These are phyloP conservation scores for Armadillidium nasatum DNA, from an alignment of 1,140 invertebrate genomes.

Conservation along the genomic window DNA sequence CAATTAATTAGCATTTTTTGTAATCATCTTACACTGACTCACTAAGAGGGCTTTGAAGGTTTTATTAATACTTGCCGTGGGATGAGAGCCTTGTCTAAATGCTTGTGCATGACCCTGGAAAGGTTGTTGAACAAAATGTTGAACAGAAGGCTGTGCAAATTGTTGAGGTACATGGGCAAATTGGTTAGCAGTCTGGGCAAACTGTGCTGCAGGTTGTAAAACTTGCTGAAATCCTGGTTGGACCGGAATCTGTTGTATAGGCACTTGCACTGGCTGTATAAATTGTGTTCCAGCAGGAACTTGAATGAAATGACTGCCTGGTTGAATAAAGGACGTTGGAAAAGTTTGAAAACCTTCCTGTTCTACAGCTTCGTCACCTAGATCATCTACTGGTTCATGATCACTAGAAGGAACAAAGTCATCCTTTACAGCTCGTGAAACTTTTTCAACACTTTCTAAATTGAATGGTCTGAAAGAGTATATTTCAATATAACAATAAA, in stretches of 20 bases:
- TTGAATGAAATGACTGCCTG: too few relatives aligned
- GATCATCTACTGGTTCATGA: not conserved
- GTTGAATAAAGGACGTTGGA: not conserved
- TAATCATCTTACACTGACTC: too few relatives aligned
- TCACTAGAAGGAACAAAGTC: constrained; percentile 6
- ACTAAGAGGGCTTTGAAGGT: too few relatives aligned
- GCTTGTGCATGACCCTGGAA: too few relatives aligned
- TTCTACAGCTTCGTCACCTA: not conserved
- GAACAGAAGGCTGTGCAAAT: not conserved
- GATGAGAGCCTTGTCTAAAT: too few relatives aligned
- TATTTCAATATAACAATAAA: not conserved
- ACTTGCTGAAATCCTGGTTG: not conserved
- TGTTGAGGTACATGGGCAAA: not conserved
- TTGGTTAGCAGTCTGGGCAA: not conserved
- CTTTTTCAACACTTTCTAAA: not conserved
- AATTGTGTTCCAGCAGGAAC: not conserved
- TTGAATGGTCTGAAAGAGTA: not conserved
- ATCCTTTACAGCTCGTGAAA: constrained; percentile 2
- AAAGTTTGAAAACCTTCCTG: not conserved
- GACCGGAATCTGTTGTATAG: not conserved
- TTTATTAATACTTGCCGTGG: too few relatives aligned
- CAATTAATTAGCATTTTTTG: too few relatives aligned
- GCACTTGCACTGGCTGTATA: not conserved
- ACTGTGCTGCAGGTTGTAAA: not conserved
- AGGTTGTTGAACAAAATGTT: not conserved